These are phyloP conservation scores for Aratinga solstitialis DNA, from an alignment of 2,797 vertebrate genomes.

Conservation along the genomic window DNA sequence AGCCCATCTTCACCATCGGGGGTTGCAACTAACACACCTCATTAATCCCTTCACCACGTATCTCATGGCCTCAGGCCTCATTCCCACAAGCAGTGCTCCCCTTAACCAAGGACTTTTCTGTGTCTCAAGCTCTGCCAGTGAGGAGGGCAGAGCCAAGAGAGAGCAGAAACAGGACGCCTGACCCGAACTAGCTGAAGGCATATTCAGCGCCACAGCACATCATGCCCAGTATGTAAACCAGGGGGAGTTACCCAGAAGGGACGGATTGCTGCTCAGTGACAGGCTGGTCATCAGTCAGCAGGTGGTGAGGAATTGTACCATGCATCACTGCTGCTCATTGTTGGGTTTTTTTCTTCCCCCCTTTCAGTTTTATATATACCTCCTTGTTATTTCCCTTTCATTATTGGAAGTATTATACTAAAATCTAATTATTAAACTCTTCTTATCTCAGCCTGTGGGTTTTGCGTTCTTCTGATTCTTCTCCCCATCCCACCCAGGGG, in stretches of 20 bases:
- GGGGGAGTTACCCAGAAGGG: background rate
- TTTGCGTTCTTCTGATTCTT: background rate
- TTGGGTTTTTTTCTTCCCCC: background rate
- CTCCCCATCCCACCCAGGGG: background rate
- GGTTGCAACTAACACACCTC: background rate
- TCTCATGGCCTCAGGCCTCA: fast-evolving
- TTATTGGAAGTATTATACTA: background rate
- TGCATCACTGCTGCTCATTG: background rate
- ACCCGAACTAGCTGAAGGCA: background rate
- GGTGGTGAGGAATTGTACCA: background rate
- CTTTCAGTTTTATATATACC: background rate
- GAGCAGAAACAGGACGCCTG: background rate
- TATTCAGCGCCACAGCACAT: background rate
- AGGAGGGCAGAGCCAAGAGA: background rate
- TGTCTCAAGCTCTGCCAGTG: background rate
- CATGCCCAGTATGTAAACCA: background rate
- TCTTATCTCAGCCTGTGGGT: background rate
- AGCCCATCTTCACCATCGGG: background rate
- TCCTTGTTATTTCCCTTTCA: background rate
- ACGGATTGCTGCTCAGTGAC: background rate
- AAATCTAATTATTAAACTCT: background rate
- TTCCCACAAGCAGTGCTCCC: background rate
- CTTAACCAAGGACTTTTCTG: background rate
- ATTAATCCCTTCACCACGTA: background rate
- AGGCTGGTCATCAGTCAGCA: background rate